Evolutionary conservation across 2,113 vertebrate genomes (phyloP).

Genomic region (Melanostigma gelatinosum): DNA sequence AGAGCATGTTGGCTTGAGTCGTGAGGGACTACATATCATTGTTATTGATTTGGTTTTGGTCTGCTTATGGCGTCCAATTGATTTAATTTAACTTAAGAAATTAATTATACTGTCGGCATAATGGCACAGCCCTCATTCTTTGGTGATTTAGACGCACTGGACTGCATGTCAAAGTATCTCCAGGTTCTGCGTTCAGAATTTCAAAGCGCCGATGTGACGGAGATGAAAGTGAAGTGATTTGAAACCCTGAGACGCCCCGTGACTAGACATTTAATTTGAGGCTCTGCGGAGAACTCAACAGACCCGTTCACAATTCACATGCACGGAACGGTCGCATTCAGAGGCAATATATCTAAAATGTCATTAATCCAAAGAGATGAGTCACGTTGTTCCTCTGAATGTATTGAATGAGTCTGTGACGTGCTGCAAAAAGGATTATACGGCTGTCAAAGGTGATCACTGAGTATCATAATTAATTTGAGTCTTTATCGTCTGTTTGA

Average conservation of each 20-base stretch:
- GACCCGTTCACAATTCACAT: neutral
- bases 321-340: slow-evolving; percentile 2
- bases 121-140: neutral
- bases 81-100: slow-evolving; percentile 10
- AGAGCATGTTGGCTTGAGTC: slow-evolving; percentile 16
- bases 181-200: slow-evolving; percentile 4
- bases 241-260: neutral
- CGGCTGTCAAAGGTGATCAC: slow-evolving; percentile 1
- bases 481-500: neutral
- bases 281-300: slow-evolving; percentile 1
- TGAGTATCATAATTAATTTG: neutral
- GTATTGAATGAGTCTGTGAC: neutral
- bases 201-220: slow-evolving; percentile 5
- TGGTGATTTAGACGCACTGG: neutral
- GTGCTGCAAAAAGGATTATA: neutral
- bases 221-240: slow-evolving; percentile 4
- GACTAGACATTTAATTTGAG: neutral
- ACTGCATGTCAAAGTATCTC: neutral
- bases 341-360: slow-evolving; percentile 1
- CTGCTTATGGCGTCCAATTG: neutral
- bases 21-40: slow-evolving; percentile 12
- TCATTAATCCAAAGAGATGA: slow-evolving; percentile 15
- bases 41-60: slow-evolving; percentile 36
- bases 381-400: slow-evolving; percentile 5
- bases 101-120: neutral